phyloP scores from a whole-genome alignment of 2,797 vertebrate species.

The Chloroceryle inda region DNA sequence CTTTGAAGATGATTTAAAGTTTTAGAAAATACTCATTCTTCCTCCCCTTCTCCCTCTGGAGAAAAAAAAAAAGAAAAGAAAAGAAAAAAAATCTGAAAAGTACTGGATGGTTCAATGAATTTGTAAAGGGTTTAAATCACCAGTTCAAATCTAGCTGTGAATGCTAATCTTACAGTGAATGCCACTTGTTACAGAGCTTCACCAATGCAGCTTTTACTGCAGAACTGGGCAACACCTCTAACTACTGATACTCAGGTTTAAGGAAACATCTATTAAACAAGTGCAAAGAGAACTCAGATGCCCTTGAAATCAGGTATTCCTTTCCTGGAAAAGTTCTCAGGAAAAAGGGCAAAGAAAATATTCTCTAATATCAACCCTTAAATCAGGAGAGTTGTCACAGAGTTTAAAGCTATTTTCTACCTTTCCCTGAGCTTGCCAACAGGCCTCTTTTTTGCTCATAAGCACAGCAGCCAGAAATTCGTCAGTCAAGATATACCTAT shows the following conservation, averaged over 20 bases:
- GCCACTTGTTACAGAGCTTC: not conserved
- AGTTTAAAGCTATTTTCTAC: not conserved
- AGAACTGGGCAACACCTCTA: not conserved
- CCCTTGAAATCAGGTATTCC: not conserved
- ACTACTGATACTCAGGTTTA: not conserved
- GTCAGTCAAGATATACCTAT: not conserved
- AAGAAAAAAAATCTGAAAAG: not conserved
- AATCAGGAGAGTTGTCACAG: not conserved
- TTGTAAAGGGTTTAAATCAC: not conserved
- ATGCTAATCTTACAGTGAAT: not conserved
- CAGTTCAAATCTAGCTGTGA: not conserved
- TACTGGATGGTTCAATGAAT: not conserved
- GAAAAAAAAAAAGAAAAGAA: not conserved
- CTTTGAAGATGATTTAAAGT: not conserved
- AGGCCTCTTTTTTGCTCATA: not conserved
- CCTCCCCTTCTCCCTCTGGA: not conserved
- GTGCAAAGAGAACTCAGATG: not conserved
- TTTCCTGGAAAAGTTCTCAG: not conserved
- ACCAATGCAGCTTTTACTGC: not conserved
- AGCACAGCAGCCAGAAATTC: not conserved
- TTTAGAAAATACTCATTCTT: not conserved
- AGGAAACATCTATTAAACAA: not conserved
- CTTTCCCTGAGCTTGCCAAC: not conserved
- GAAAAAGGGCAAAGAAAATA: not conserved
- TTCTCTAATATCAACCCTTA: not conserved